Percentiles rank a stretch among this genome's conserved stretches.
Conservation (phyloP, 2,113 vertebrate species). For the Nicator chloris region DNA sequence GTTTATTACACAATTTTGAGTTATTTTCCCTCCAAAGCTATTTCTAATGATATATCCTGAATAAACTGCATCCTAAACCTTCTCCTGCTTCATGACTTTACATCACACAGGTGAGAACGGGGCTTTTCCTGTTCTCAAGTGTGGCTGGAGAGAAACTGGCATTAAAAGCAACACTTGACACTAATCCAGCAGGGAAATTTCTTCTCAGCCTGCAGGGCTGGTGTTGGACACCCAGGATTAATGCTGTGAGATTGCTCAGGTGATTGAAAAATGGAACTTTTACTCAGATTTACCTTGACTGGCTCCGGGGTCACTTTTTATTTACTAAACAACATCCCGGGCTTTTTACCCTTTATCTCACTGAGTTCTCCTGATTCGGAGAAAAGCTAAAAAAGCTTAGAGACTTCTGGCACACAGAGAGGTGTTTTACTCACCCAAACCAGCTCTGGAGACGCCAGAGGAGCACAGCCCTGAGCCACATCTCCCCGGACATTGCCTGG, state of each 20-base stretch:
- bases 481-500: not conserved
- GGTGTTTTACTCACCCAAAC: not conserved
- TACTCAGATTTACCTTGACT: not conserved
- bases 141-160: not conserved
- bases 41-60: not conserved
- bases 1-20: not conserved
- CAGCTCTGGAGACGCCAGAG: not conserved
- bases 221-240: not conserved
- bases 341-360: not conserved
- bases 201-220: not conserved
- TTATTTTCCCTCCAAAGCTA: not conserved
- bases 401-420: not conserved
- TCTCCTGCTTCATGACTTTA: not conserved
- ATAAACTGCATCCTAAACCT: not conserved
- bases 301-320: not conserved
- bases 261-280: not conserved
- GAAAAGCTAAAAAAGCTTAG: not conserved
- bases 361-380: not conserved
- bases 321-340: not conserved
- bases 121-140: not conserved
- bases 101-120: accelerated
- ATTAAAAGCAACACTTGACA: not conserved
- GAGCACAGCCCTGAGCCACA: not conserved
- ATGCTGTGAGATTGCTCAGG: not conserved
- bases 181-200: not conserved